phyloP scores from a whole-genome alignment of 2,113 vertebrate species.

The Indri indri region DNA sequence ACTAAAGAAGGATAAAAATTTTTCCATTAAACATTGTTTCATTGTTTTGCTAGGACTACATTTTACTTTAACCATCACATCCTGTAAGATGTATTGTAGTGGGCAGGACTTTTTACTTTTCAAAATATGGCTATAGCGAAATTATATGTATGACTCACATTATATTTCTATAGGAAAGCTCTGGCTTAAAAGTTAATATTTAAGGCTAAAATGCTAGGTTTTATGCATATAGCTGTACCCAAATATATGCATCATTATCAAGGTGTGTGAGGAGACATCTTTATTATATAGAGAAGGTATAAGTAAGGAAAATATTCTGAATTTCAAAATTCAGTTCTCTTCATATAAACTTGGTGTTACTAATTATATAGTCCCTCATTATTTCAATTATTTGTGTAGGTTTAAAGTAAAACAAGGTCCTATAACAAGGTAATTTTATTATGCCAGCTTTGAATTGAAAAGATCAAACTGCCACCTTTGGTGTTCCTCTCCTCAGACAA shows the following conservation, averaged over 20 bases:
- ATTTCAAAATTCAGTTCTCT: slow-evolving; percentile 29
- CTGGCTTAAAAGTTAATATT: background rate
- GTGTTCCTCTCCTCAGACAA: slow-evolving; percentile 6
- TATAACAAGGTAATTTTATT: slow-evolving; percentile 35
- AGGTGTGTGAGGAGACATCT: background rate
- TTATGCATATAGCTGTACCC: background rate
- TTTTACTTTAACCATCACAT: background rate
- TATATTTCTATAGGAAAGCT: background rate
- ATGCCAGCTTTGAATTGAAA: slow-evolving; percentile 16
- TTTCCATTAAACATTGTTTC: background rate
- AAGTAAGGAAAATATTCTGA: background rate
- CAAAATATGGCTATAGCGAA: background rate
- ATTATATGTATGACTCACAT: background rate
- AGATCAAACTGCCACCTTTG: slow-evolving; percentile 29
- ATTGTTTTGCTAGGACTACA: background rate
- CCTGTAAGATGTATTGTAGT: background rate
- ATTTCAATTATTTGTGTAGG: slow-evolving; percentile 38
- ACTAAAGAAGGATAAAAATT: background rate
- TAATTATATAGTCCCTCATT: background rate
- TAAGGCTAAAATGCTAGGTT: background rate
- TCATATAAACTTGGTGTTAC: background rate
- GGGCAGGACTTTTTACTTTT: background rate
- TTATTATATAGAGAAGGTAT: background rate
- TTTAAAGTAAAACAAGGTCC: slow-evolving; percentile 29
- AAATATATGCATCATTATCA: background rate